Percentiles rank a stretch among this genome's conserved stretches.
phyloP scores from a whole-genome alignment of 2,113 vertebrate genomes.

The Podarcis muralis region DNA sequence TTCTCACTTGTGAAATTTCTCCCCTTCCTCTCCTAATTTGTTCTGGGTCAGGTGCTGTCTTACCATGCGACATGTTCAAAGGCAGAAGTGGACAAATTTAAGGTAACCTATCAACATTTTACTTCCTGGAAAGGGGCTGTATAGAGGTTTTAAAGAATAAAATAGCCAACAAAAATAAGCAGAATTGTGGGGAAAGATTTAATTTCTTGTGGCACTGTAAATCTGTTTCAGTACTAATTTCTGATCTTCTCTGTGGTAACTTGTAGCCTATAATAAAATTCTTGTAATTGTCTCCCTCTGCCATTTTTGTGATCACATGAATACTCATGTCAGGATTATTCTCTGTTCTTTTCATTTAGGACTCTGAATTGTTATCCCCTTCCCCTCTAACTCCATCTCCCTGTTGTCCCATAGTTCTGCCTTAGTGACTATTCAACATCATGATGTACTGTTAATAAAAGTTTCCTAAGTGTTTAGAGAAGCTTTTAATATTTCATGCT shows the following conservation, averaged over 20 bases:
- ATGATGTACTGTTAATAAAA: neutral
- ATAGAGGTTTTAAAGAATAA: slow-evolving; percentile 10
- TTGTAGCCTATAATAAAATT: neutral
- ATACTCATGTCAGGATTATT: neutral
- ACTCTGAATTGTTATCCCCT: neutral
- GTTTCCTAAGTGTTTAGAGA: neutral
- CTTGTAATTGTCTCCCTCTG: neutral
- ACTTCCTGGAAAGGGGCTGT: slow-evolving; percentile 22
- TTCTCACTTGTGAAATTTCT: slow-evolving; percentile 33
- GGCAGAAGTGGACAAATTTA: slow-evolving; percentile 99
- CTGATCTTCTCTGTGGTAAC: neutral
- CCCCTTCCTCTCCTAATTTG: slow-evolving; percentile 32
- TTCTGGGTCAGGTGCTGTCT: slow-evolving; percentile 89
- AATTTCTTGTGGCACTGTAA: neutral
- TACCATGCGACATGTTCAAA: slow-evolving; percentile 98
- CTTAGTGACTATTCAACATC: neutral
- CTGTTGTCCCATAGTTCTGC: neutral
- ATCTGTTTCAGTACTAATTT: neutral
- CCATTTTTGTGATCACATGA: neutral
- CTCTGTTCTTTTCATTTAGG: neutral
- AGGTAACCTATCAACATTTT: slow-evolving; percentile 81
- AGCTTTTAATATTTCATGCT: no score
- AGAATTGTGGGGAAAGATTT: neutral
- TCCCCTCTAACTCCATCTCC: neutral
- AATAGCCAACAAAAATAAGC: neutral